Evolutionary conservation across 2,797 vertebrate genomes (phyloP), one percentile per base, ranked within the genome.

Genomic region (Morelia viridis): DNA sequence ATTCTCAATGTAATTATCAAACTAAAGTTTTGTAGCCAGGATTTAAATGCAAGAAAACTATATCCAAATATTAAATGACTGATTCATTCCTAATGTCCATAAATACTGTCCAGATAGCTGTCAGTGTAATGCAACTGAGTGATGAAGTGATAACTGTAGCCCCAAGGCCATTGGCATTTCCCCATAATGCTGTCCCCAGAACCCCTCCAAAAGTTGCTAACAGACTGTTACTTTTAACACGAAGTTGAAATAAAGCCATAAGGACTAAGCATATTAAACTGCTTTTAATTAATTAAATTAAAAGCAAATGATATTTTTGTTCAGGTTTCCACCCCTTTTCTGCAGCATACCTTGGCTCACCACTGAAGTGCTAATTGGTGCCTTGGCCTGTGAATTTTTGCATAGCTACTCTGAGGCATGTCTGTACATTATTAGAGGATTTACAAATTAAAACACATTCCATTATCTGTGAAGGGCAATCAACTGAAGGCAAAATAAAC

Each of bases 1-100:
- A n/a, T 80, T 88, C 58, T 83, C 58, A 3, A 8, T 90, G 85
- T 92, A 95, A 95, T 96, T 93, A 91, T 50, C 65, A 71, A 92
- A 89, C 76, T 89, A 35, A 41, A 84, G 41, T 26, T 88, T 94
- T 94, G 92, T 15, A 89, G 93, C 93, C 60, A 26, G 46, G 92
- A 61, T 85, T 76, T 87, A 87, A 91, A 85, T 93, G 24, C 0
- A 41, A 90, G 88, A 86, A 31, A 85, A 85, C n/a, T 0, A 0
- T 83, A 93, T 88, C 89, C 90, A 89, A 88, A 93, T 92, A 93
- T 68, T 58, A n/a, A 94, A 94, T 91, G 58, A 1, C 0, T 76
- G 35, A 58, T 50, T 88, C 85, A 76, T 68, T 76, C 12, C 17
- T 50, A 50, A 60, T 88, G 87, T 56, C 53, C 28, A 84, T 88